Percentiles rank a stretch among this genome's conserved stretches.
Conservation (phyloP, 2,888 invertebrate species). For the Melangyna quadrimaculata region DNA sequence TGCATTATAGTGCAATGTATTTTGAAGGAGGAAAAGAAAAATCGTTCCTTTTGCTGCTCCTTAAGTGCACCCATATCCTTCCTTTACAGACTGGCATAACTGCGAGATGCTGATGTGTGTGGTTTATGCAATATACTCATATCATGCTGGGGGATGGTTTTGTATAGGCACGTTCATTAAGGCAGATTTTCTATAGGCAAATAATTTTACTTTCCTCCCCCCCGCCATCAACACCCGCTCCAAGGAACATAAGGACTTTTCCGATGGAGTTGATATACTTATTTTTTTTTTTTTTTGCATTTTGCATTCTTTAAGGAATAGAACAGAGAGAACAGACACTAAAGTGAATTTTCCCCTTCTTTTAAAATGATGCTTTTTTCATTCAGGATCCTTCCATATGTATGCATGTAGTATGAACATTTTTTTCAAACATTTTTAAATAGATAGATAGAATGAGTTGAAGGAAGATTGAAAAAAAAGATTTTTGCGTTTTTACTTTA, state of each 20-base stretch:
- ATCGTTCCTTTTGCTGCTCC: conserved; percentile 60
- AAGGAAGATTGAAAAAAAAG: background rate
- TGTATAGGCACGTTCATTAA: conserved; percentile 35
- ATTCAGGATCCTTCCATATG: conserved; percentile 55
- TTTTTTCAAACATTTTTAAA: background rate
- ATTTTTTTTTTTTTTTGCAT: background rate
- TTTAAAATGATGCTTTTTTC: conserved; percentile 30
- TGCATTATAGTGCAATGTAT: conserved; percentile 51
- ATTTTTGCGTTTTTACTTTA: conserved; percentile 29
- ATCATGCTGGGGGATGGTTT: background rate
- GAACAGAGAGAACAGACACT: conserved; percentile 16
- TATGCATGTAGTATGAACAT: background rate
- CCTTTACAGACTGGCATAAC: conserved; percentile 46
- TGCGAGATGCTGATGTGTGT: background rate
- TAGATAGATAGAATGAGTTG: background rate
- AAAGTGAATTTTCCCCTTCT: conserved; percentile 34
- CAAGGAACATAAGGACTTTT: conserved; percentile 30
- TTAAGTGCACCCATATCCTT: conserved; percentile 70
- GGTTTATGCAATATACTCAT: background rate
- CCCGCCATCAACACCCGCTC: background rate
- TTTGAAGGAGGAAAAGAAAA: conserved; percentile 55
- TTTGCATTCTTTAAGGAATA: conserved; percentile 38
- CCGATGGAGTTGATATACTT: conserved; percentile 26
- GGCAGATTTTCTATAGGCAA: conserved; percentile 10
- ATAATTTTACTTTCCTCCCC: background rate